These are phyloP conservation scores for Teleopsis dalmanni DNA, from an alignment of 1,140 invertebrate species.

Conservation along the genomic window DNA sequence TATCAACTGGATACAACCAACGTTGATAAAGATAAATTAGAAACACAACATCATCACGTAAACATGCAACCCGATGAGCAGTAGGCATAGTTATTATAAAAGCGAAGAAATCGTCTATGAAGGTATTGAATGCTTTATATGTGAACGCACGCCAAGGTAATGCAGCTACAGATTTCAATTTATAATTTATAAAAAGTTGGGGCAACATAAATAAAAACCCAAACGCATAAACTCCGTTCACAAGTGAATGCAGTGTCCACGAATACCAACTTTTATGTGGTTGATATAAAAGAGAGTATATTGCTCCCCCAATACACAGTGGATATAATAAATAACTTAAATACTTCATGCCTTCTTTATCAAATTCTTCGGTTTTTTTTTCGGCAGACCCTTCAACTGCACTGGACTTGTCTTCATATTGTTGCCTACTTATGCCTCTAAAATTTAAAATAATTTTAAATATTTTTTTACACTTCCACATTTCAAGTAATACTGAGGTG, in stretches of 20 bases:
- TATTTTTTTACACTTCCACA: conserved; percentile 93
- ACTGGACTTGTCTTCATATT: background rate
- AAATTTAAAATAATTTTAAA: conserved; percentile 59
- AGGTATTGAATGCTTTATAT: conserved; percentile 99
- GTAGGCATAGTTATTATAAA: conserved; percentile 99
- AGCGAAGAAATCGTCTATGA: conserved; percentile 98
- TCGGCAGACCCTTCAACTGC: conserved; percentile 52
- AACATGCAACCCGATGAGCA: conserved; percentile 91
- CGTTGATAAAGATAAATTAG: conserved; percentile 95
- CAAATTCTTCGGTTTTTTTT: conserved; percentile 72
- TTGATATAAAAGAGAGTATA: conserved; percentile 88
- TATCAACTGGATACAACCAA: conserved; percentile 96
- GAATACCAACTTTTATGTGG: conserved; percentile 97
- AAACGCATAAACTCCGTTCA: conserved; percentile 97
- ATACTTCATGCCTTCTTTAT: conserved; percentile 86
- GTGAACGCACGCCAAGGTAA: conserved; percentile 96
- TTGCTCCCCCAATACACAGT: conserved; percentile 72
- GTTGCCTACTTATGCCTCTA: conserved; percentile 32
- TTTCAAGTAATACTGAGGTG: conserved; percentile 67
- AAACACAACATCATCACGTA: conserved; percentile 95
- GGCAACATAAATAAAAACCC: conserved; percentile 98
- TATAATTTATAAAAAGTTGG: conserved; percentile 97
- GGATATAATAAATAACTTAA: conserved; percentile 89
- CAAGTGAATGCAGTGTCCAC: conserved; percentile 87
- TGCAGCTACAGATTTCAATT: conserved; percentile 97